These are phyloP conservation scores for Macrobrachium rosenbergii DNA, from an alignment of 1,140 invertebrate genomes.

Conservation along the genomic window DNA sequence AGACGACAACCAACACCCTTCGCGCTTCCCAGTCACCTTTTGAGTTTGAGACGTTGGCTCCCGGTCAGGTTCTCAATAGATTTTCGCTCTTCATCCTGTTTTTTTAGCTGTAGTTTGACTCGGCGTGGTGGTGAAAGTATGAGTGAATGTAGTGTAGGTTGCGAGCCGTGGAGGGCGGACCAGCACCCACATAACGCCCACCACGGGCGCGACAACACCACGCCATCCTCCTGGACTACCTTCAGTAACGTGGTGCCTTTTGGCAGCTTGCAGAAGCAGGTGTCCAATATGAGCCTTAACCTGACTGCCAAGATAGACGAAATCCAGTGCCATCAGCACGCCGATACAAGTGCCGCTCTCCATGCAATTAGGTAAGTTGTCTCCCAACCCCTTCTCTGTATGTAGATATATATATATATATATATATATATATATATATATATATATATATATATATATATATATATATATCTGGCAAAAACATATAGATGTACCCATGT, in stretches of 20 bases:
- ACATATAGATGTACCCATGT: too few relatives aligned
- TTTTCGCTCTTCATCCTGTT: slow-evolving; percentile 7
- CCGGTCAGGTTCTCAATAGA: not conserved
- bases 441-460: too few relatives aligned
- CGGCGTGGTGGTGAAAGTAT: slow-evolving; percentile 43
- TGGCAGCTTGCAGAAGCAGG: slow-evolving; percentile 91
- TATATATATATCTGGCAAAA: too few relatives aligned
- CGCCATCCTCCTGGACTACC: slow-evolving; percentile 9
- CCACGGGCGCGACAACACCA: slow-evolving; percentile 31
- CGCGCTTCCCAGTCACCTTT: not conserved
- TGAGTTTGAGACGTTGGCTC: not conserved
- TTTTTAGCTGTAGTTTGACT: slow-evolving; percentile 42
- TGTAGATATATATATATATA: too few relatives aligned
- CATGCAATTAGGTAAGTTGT: slow-evolving; percentile 60
- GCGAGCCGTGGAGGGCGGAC: slow-evolving; percentile 42
- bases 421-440: too few relatives aligned
- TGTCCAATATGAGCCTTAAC: slow-evolving; percentile 96
- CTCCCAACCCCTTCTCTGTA: not conserved
- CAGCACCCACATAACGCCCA: not conserved
- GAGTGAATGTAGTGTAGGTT: slow-evolving; percentile 59
- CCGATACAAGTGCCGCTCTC: slow-evolving; percentile 65
- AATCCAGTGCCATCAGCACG: slow-evolving; percentile 80
- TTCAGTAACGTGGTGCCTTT: slow-evolving; percentile 63
- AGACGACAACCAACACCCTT: too few relatives aligned
- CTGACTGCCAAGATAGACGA: slow-evolving; percentile 91